phyloP scores from a whole-genome alignment of 53 echinoderm and acorn worm species.

The Zoroaster sp. region DNA sequence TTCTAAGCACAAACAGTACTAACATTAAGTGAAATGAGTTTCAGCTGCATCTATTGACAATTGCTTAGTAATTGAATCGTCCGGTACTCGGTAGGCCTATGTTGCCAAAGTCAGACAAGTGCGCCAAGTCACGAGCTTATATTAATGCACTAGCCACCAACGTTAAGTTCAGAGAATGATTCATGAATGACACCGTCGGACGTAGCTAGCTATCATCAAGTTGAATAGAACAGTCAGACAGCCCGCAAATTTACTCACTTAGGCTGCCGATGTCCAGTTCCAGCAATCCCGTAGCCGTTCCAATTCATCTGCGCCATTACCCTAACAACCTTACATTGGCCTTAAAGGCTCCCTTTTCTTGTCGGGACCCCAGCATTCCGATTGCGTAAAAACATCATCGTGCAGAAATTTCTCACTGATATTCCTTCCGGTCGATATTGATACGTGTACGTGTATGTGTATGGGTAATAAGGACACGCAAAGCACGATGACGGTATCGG shows the following conservation, averaged over 20 bases:
- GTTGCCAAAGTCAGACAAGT: no score
- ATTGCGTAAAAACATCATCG: background rate
- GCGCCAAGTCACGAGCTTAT: no score
- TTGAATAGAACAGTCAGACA: background rate
- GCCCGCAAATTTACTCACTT: background rate
- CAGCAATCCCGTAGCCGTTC: background rate
- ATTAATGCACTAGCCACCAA: no score
- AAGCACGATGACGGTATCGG: background rate
- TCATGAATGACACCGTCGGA: no score
- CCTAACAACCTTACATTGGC: no score
- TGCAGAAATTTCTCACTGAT: background rate
- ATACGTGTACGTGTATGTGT: background rate
- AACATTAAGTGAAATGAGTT: no score
- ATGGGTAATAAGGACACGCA: background rate
- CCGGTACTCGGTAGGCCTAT: no score
- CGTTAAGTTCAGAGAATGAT: no score
- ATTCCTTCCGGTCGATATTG: background rate
- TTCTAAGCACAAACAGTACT: no score
- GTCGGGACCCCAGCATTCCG: background rate
- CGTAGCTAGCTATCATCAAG: no score
- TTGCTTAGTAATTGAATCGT: no score
- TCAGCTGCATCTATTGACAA: no score
- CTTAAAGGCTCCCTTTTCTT: background rate
- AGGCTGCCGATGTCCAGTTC: background rate
- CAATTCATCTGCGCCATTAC: conserved; percentile 17